Conservation (phyloP, 1,140 invertebrate genomes). For the Megathymus violae region DNA sequence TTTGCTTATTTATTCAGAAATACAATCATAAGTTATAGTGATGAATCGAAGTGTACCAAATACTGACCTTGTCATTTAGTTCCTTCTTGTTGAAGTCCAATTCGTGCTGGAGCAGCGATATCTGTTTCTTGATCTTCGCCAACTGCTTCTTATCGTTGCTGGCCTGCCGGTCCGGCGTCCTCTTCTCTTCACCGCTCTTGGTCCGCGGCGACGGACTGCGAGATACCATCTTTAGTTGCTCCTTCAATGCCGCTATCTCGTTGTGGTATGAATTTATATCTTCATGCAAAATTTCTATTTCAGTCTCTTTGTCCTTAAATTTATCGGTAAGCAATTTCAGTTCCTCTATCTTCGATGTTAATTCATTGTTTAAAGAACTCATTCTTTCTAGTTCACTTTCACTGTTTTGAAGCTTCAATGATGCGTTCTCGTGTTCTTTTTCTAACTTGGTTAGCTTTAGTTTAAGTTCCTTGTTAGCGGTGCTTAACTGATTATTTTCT, state of each 20-base stretch:
- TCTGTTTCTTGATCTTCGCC: too few relatives aligned
- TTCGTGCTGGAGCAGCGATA: too few relatives aligned
- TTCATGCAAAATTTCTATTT: constrained; percentile 81
- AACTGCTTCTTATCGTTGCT: too few relatives aligned
- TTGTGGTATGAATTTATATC: constrained; percentile 79
- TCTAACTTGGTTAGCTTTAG: constrained; percentile 72
- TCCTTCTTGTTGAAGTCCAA: constrained; percentile 80
- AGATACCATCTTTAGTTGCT: constrained; percentile 70
- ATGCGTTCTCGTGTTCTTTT: constrained; percentile 81
- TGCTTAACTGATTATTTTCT: constrained; percentile 67
- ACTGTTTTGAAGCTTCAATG: constrained; percentile 67
- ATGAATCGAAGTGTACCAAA: too few relatives aligned
- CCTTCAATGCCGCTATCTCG: constrained; percentile 72
- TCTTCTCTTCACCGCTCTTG: too few relatives aligned
- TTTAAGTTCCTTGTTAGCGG: constrained; percentile 71
- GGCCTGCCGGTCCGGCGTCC: too few relatives aligned
- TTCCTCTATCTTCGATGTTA: constrained; percentile 70
- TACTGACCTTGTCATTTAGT: constrained; percentile 77
- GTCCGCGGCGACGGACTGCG: too few relatives aligned
- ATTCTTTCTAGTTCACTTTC: constrained; percentile 68
- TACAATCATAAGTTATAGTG: too few relatives aligned
- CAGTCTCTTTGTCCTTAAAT: constrained; percentile 77
- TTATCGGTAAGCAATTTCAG: constrained; percentile 68
- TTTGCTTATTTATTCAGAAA: too few relatives aligned
- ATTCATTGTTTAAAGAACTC: constrained; percentile 62